Base-by-base conservation (phyloP, 1,140 invertebrate genomes). In the Drosophila virilis region DNA sequence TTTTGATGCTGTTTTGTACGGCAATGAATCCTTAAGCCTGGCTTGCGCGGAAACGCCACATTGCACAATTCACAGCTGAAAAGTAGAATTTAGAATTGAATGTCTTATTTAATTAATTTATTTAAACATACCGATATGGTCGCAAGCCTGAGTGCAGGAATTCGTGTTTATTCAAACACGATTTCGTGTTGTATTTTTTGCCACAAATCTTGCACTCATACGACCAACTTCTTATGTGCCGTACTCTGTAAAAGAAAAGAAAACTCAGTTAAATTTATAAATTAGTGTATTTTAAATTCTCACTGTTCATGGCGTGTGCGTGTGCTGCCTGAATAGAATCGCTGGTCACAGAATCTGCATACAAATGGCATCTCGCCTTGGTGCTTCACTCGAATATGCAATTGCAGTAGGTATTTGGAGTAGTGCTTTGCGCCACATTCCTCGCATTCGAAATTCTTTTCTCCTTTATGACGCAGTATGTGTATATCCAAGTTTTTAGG, bases 1-100 rank as follows among this genome's bases (percentile, higher is more conserved):
- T 74, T 74, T 17, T 74, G 72, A 51, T 74, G 72, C n/a, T 62
- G 72, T 38, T 74, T 74, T 32, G 72, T 70, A 0, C 72, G 66
- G 3, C 38, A 74, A 22, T 74, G 72, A 17, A 74, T 74, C 13
- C 40, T 50, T n/a, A 74, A 15, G 0, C 67, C 67, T 8, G 72
- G 58, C 8, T 43, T 70, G 9, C 72, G 58, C 6, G 66, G 72
- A 64, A 74, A 74, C 8, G 58, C 72, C 58, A 74, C 72, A 70
- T 74, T 59, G 22, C 72, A 74, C n/a, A 70, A 43, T 7, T 74
- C 72, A 13, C 72, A 74, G 7, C 72, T 74, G 10, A 52, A 45
- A 58, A 8, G 22, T 43, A 1, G 12, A 55, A 59, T 17, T 10
- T n/a, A 5, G 8, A 6, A n/a, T n/a, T n/a, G n/a, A n/a, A n/a